Evolutionary conservation across 2,113 vertebrate species (phyloP).

Genomic region (Phaethornis superciliosus): DNA sequence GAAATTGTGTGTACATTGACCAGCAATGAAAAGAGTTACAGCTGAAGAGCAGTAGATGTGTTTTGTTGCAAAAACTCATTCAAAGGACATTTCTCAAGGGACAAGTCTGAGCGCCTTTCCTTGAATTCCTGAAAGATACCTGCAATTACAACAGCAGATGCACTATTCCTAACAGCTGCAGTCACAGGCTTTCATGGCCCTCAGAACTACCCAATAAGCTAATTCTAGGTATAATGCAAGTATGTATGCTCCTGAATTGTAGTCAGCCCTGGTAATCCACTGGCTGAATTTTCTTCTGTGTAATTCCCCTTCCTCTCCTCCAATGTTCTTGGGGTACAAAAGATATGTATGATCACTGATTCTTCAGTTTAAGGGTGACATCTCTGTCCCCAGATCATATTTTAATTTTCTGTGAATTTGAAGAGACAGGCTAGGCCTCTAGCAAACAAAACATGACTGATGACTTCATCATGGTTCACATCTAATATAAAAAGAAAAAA

Average conservation of each 20-base stretch:
- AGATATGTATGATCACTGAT: not conserved
- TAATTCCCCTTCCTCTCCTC: not conserved
- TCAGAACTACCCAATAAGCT: not conserved
- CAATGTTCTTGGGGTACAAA: not conserved
- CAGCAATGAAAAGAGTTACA: not conserved
- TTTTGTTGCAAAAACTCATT: not conserved
- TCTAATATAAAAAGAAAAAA: not conserved
- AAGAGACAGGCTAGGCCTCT: not conserved
- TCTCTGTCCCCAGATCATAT: not conserved
- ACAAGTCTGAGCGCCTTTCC: not conserved
- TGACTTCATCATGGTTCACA: not conserved
- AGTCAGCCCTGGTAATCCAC: not conserved
- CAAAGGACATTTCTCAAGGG: not conserved
- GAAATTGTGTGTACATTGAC: not conserved
- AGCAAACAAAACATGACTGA: not conserved
- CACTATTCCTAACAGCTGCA: not conserved
- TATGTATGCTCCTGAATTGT: not conserved
- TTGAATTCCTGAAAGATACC: not conserved
- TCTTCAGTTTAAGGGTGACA: not conserved
- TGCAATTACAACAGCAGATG: not conserved
- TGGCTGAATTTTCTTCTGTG: not conserved
- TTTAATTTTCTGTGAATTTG: not conserved
- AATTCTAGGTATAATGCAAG: not conserved
- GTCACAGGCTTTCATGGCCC: not conserved
- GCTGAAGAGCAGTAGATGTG: not conserved